These are phyloP conservation scores for Phaethornis superciliosus DNA, from an alignment of 2,113 vertebrate genomes.

Conservation along the genomic window DNA sequence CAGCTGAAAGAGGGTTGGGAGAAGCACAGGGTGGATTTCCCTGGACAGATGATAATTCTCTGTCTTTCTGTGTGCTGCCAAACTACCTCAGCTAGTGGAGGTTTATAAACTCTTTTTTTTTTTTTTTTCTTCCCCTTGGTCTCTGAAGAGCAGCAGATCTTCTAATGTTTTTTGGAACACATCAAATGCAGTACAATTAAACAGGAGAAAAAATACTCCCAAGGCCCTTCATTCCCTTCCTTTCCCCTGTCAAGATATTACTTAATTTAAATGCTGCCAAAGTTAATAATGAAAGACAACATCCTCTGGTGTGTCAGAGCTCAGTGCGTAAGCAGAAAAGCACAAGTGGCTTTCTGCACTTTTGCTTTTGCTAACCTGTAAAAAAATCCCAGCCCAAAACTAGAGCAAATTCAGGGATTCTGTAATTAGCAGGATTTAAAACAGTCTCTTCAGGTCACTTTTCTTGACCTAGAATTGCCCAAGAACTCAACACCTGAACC, in stretches of 20 bases:
- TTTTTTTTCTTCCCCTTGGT: neutral
- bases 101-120: conserved; percentile 31
- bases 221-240: conserved; percentile 24
- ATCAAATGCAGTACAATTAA: conserved; percentile 52
- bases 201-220: conserved; percentile 49
- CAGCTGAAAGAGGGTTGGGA: conserved; percentile 54
- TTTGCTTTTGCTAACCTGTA: conserved; percentile 1
- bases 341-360: neutral
- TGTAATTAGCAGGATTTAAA: conserved; percentile 45
- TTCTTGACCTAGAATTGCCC: conserved; percentile 23
- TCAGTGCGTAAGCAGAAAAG: neutral
- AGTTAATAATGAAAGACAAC: conserved; percentile 49
- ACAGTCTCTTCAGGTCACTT: conserved; percentile 25
- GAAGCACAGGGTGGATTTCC: conserved; percentile 48
- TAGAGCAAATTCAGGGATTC: conserved; percentile 23
- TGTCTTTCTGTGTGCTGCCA: conserved; percentile 55
- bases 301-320: conserved; percentile 6
- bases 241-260: conserved; percentile 60
- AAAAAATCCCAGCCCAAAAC: neutral
- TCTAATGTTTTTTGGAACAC: conserved; percentile 56
- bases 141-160: conserved; percentile 1
- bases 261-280: conserved; percentile 68
- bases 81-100: conserved; percentile 36
- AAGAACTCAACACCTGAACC: neutral
- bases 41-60: conserved; percentile 61